phyloP scores from a whole-genome alignment of 2,113 vertebrate species.

The Promerops cafer region DNA sequence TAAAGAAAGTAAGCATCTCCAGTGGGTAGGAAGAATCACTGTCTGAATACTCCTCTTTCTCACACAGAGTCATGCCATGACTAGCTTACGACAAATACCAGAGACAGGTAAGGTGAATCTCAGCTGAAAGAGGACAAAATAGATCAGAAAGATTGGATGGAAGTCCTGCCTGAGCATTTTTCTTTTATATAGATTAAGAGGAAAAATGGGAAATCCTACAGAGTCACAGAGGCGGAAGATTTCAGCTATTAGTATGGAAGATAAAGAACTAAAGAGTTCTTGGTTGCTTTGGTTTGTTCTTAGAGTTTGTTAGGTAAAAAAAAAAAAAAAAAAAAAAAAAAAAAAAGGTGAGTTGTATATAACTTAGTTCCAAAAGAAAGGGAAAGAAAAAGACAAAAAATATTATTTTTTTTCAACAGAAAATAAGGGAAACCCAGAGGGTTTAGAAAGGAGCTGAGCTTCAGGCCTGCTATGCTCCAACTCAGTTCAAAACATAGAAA shows the following conservation, averaged over 20 bases:
- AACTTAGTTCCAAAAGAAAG: neutral
- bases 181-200: neutral
- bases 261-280: neutral
- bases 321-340: neutral
- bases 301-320: neutral
- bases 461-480: neutral
- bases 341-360: neutral
- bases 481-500: neutral
- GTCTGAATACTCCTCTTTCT: neutral
- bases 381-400: neutral
- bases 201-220: neutral
- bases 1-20: neutral
- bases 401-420: neutral
- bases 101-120: neutral
- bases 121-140: neutral
- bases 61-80: neutral
- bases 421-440: neutral
- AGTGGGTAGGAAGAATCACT: neutral
- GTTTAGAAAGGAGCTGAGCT: neutral
- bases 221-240: neutral
- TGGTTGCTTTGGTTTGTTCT: neutral
- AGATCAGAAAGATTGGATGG: neutral
- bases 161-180: neutral
- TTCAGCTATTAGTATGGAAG: neutral
- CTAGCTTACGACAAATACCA: neutral